A percentile compares a stretch with the other conserved stretches of the same genome.
Conservation (phyloP, 2,888 invertebrate species). For the Cylindroiulus punctatus region DNA sequence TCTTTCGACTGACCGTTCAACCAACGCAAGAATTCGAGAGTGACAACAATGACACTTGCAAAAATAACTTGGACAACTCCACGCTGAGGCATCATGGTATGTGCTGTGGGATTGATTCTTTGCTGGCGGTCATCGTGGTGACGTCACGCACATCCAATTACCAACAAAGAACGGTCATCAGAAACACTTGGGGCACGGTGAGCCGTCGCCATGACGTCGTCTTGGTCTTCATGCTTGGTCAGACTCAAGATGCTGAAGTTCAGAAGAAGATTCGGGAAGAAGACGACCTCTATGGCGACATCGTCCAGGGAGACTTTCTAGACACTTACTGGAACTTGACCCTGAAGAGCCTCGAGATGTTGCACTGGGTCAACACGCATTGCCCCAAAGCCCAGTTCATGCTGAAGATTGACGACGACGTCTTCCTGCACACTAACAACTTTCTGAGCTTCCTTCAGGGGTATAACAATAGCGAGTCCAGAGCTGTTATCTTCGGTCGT, state of each 20-base stretch:
- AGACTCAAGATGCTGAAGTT: constrained; percentile 65
- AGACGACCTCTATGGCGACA: constrained; percentile 79
- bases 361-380: constrained; percentile 83
- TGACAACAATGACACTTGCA: neutral
- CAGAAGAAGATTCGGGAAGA: constrained; percentile 69
- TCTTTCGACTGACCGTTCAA: neutral
- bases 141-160: constrained; percentile 7
- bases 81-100: neutral
- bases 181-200: constrained; percentile 57
- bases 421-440: constrained; percentile 85
- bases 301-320: constrained; percentile 77
- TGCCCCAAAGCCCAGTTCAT: constrained; percentile 79
- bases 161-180: constrained; percentile 15
- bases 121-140: constrained; percentile 24
- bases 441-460: constrained; percentile 68
- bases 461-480: neutral
- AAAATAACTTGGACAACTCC: neutral
- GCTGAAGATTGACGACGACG: constrained; percentile 88
- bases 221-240: constrained; percentile 76
- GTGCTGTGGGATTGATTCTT: neutral
- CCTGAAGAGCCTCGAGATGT: constrained; percentile 81
- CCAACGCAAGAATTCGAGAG: neutral
- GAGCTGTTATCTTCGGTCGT: constrained; percentile 78
- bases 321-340: constrained; percentile 86
- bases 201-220: constrained; percentile 73